Percentiles rank a stretch among this genome's conserved stretches.
phyloP scores from a whole-genome alignment of 2,113 vertebrate genomes.

The Phylloscopus trochiloides region DNA sequence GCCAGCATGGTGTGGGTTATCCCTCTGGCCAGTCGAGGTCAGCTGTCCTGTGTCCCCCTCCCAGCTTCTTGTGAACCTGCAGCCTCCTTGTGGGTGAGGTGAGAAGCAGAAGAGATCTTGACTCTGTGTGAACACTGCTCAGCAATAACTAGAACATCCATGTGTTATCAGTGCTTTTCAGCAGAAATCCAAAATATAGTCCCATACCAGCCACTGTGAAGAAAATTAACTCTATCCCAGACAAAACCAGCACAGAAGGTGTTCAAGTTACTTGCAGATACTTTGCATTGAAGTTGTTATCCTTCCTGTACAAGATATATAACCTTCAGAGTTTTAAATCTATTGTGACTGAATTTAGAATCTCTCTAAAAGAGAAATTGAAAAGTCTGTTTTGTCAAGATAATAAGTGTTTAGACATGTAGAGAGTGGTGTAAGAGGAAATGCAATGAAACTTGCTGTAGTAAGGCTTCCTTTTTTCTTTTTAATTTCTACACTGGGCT shows the following conservation, averaged over 20 bases:
- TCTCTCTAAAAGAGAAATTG: background rate
- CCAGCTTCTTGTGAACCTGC: background rate
- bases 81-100: background rate
- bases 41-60: background rate
- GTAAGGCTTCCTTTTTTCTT: background rate
- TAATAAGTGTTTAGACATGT: rapidly evolving
- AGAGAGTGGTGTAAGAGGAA: background rate
- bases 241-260: slow-evolving; percentile 74
- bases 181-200: background rate
- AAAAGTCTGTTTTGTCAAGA: background rate
- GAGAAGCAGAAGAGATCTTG: background rate
- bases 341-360: background rate
- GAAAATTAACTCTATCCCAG: background rate
- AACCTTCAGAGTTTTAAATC: background rate
- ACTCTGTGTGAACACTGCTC: background rate
- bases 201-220: background rate
- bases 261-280: background rate
- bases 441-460: rapidly evolving
- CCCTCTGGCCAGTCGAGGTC: background rate
- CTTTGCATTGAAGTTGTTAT: background rate
- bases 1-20: background rate
- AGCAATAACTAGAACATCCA: background rate
- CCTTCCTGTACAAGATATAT: background rate
- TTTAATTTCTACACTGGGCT: background rate
- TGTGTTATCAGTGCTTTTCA: background rate